Evolutionary conservation across 2,113 vertebrate genomes (phyloP).

Genomic region (Chaetodon trifascialis): DNA sequence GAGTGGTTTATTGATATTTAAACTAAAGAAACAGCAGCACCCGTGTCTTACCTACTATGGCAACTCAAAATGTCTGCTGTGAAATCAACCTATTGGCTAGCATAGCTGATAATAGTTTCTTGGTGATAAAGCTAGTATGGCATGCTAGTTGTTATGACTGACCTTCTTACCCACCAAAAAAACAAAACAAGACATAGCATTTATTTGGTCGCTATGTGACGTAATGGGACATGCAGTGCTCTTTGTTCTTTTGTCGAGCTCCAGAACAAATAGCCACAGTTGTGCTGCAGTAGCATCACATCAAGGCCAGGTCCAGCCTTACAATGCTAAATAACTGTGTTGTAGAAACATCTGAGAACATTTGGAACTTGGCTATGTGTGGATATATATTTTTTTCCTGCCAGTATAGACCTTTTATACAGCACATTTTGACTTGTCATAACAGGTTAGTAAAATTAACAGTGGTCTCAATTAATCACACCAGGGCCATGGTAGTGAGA

Average conservation of each 20-base stretch:
- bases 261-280: slow-evolving; percentile 33
- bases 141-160: neutral
- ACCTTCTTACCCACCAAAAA: slow-evolving; percentile 1
- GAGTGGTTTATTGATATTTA: neutral
- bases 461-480: neutral
- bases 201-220: slow-evolving; percentile 35
- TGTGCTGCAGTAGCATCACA: slow-evolving; percentile 7
- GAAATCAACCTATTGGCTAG: neutral
- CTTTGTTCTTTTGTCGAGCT: slow-evolving; percentile 27
- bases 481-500: neutral
- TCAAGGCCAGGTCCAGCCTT: neutral
- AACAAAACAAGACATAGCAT: neutral
- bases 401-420: neutral
- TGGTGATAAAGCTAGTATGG: neutral
- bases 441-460: neutral
- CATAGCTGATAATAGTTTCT: neutral
- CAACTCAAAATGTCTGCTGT: neutral
- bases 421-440: neutral
- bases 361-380: neutral
- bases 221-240: slow-evolving; percentile 16
- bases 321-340: neutral
- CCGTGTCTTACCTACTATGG: neutral
- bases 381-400: neutral
- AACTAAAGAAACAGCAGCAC: neutral
- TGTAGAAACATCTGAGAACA: neutral